A percentile compares a stretch with the other conserved stretches of the same genome.
Evolutionary conservation across 2,797 vertebrate genomes (phyloP).

Genomic region (Lates japonicus): DNA sequence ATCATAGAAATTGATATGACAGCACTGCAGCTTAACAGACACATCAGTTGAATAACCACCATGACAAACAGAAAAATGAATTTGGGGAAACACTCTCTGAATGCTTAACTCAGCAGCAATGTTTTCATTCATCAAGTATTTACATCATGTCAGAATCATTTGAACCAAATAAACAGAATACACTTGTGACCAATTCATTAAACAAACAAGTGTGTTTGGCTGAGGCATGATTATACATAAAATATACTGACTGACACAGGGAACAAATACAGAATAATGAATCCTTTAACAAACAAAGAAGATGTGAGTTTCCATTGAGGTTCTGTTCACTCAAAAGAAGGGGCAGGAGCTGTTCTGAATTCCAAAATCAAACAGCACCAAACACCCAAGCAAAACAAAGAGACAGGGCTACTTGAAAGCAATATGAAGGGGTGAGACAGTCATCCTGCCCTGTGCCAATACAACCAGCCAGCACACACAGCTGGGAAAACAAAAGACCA

Average conservation of each 20-base stretch:
- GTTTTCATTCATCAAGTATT: slow-evolving; percentile 18
- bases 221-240: slow-evolving; percentile 29
- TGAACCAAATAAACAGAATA: slow-evolving; percentile 24
- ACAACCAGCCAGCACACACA: slow-evolving; percentile 32
- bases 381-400: slow-evolving; percentile 43
- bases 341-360: slow-evolving; percentile 36
- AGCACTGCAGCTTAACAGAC: neutral
- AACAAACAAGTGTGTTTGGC: slow-evolving; percentile 46
- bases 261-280: slow-evolving; percentile 55
- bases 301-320: slow-evolving; percentile 13
- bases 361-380: slow-evolving; percentile 32
- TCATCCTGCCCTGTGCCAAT: slow-evolving; percentile 20
- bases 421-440: slow-evolving; percentile 29
- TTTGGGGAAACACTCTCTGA: neutral
- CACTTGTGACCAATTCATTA: slow-evolving; percentile 34
- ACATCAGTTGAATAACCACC: neutral
- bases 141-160: slow-evolving; percentile 35
- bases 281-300: slow-evolving; percentile 37
- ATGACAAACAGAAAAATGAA: neutral
- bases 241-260: slow-evolving; percentile 36
- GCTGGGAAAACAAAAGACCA: slow-evolving; percentile 56
- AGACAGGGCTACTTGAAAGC: slow-evolving; percentile 34
- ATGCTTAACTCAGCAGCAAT: neutral
- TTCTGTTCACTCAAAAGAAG: slow-evolving; percentile 20
- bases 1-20: too few species aligned